Base-by-base conservation (phyloP, 2,113 vertebrate species). In the Ailuropoda melanoleuca region DNA sequence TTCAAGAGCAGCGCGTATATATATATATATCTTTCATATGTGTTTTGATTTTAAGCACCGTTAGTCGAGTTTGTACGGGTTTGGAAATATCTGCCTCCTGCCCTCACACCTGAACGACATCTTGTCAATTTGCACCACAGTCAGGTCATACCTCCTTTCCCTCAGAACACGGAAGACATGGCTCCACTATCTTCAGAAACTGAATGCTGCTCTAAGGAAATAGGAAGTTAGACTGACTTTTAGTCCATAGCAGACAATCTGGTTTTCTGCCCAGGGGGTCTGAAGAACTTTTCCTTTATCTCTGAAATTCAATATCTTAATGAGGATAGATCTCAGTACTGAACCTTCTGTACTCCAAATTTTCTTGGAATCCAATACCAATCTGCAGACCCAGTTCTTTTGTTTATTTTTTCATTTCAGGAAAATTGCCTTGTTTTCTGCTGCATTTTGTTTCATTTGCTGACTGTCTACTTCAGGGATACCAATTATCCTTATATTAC, bases 301-400 rank as follows among this genome's bases (percentile, higher is more conserved):
- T 48, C 92, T 95, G 60, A 96, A 95, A 95, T 43, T 64, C 46
- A 75, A 39, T 46, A 50, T 34, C 48, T 93, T 95, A 91, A 90
- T 64, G 60, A 81, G 53, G 34, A 24, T 17, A 94, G 46, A 84
- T 37, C 24, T 72, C 58, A 48, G 2, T 24, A 24, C 6, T 74
- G 68, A 96, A 96, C 46, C 72, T 39, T 53, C 34, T 70, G 7
- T 70, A 82, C n/a, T 74, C 43, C 58, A 58, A 53, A 56, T 96
- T 77, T 96, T 96, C 66, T 60, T 50, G 4, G 46, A 89, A 88
- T 15, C 93, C 0, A 62, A 87, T 62, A 53, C 9, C 82, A 8
- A 93, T 62, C 31, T 92, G 39, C 1, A 66, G 14, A 60, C 53
- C 83, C n/a, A 12, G 43, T 83, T 87, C n/a, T 81, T 92, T 74